Conservation (phyloP, 2,797 vertebrate genomes). For the Tachyglossus aculeatus region DNA sequence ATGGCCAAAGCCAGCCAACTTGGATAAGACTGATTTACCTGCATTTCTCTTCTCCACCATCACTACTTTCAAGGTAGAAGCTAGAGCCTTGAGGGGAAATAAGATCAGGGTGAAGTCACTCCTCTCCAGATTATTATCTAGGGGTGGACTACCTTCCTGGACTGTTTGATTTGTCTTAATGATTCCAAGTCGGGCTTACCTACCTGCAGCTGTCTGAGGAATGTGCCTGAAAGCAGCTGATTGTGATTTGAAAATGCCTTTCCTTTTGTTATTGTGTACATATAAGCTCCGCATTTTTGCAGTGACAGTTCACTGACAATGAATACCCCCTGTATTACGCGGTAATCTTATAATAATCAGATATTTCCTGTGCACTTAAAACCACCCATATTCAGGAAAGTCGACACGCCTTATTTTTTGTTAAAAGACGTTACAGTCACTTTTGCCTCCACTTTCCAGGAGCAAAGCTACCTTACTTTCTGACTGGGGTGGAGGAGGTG, state of each 20-base stretch:
- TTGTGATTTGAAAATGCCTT: constrained; percentile 30
- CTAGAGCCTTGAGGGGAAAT: not conserved
- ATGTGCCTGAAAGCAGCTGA: constrained; percentile 64
- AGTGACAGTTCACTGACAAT: constrained; percentile 78
- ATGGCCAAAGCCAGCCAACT: constrained; percentile 31
- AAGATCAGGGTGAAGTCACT: not conserved
- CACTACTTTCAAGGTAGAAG: not conserved
- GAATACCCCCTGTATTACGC: constrained; percentile 64
- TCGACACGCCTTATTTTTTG: constrained; percentile 66
- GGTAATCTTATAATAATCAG: constrained; percentile 62
- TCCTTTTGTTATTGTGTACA: constrained; percentile 41
- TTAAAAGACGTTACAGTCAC: constrained; percentile 38
- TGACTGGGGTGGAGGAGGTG: constrained; percentile 22
- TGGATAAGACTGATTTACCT: not conserved
- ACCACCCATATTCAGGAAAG: constrained; percentile 52
- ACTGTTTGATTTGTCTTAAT: constrained; percentile 1
- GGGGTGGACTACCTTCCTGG: not conserved
- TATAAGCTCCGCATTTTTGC: constrained; percentile 45
- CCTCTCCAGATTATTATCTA: not conserved
- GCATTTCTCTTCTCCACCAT: not conserved
- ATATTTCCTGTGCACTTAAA: constrained; percentile 70
- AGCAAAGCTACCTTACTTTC: constrained; percentile 45
- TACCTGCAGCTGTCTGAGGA: constrained; percentile 63
- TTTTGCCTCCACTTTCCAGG: constrained; percentile 60
- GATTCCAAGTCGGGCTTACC: constrained; percentile 28